Conservation (phyloP, 2,888 invertebrate genomes). For the Macrophya alboannulata region DNA sequence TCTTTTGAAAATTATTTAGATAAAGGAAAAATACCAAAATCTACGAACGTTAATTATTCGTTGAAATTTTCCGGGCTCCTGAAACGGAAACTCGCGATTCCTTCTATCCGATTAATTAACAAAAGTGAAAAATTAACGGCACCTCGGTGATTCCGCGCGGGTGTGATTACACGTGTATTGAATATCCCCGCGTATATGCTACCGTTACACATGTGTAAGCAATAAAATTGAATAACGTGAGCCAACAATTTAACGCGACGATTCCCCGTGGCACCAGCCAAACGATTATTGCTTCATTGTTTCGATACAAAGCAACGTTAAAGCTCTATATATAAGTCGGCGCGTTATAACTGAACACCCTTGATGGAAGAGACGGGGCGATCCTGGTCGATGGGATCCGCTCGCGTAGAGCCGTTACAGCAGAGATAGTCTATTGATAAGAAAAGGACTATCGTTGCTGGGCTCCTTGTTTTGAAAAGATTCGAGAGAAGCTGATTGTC, state of each 20-base stretch:
- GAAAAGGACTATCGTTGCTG: no score
- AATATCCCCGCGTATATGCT: not conserved
- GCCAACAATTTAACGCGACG: constrained; percentile 50
- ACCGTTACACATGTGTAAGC: constrained; percentile 31
- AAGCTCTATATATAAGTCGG: no score
- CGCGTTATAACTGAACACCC: no score
- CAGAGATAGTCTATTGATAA: no score
- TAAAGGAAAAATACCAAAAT: not conserved
- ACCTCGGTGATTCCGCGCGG: not conserved
- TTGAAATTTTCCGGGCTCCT: not conserved
- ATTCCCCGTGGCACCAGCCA: constrained; percentile 40
- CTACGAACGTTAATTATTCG: not conserved
- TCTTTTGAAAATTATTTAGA: no score
- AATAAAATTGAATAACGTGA: constrained; percentile 53
- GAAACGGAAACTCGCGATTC: not conserved
- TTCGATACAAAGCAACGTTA: constrained; percentile 51
- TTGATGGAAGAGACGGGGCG: no score
- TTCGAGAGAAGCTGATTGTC: no score
- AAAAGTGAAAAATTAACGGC: not conserved
- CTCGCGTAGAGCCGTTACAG: no score
- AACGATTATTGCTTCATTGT: constrained; percentile 54
- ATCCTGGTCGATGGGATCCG: no score
- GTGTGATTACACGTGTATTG: not conserved
- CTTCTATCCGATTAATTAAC: not conserved
- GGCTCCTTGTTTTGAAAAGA: no score